These are phyloP conservation scores for Drosophila tristis DNA, from an alignment of 1,140 invertebrate species.

Conservation along the genomic window DNA sequence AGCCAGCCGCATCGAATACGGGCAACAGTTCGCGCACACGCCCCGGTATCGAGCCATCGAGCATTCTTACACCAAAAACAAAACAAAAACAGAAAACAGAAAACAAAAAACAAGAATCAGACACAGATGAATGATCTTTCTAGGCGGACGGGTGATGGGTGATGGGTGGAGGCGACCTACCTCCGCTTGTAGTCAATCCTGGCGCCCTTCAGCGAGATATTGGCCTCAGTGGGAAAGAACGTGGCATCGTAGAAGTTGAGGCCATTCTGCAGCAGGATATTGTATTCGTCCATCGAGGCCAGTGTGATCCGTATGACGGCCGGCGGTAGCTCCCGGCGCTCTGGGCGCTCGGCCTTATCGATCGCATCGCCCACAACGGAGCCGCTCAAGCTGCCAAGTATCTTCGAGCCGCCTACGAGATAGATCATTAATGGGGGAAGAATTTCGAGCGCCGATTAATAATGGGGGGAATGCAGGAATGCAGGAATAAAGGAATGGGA, in stretches of 20 bases:
- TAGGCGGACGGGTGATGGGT: too few relatives aligned
- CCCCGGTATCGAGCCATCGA: slow-evolving; percentile 87
- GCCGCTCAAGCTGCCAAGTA: slow-evolving; percentile 41
- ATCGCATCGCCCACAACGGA: slow-evolving; percentile 65
- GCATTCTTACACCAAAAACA: slow-evolving; percentile 81
- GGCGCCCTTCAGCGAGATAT: slow-evolving; percentile 86
- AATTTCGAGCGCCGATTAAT: too few relatives aligned
- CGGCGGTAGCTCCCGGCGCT: slow-evolving; percentile 84
- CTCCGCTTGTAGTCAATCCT: slow-evolving; percentile 85
- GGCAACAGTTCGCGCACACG: slow-evolving; percentile 91
- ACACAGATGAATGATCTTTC: too few relatives aligned
- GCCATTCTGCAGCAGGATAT: slow-evolving; percentile 91
- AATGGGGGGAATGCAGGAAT: too few relatives aligned
- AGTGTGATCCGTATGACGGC: slow-evolving; percentile 90
- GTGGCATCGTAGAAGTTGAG: slow-evolving; percentile 94
- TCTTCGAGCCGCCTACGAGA: slow-evolving; percentile 62
- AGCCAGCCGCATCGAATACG: slow-evolving; percentile 92
- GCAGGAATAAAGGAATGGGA: too few relatives aligned
- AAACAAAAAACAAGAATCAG: too few relatives aligned
- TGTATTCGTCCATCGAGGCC: slow-evolving; percentile 92
- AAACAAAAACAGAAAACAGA: too few relatives aligned
- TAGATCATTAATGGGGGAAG: background rate
- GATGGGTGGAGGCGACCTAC: slow-evolving; percentile 60
- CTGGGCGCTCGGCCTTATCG: slow-evolving; percentile 84
- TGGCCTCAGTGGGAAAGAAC: slow-evolving; percentile 92